Percentiles rank a stretch among this genome's conserved stretches.
Conservation (phyloP, 1,140 invertebrate species). For the Tenebrio molitor region DNA sequence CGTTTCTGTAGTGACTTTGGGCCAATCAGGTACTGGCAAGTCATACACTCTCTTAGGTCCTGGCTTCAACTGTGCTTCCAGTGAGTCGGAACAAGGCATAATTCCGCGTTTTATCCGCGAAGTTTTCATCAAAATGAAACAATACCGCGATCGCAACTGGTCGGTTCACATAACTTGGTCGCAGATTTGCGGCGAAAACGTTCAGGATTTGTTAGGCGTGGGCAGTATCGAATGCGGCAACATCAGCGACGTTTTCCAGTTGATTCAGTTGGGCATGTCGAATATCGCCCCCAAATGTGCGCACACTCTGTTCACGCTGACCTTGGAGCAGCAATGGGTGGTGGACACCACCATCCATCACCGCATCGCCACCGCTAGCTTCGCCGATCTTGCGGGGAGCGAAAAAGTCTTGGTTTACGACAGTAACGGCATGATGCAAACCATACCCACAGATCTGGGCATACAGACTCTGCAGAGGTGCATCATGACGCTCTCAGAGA, state of each 20-base stretch:
- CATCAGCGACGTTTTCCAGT: constrained; percentile 65
- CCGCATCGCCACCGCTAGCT: constrained; percentile 77
- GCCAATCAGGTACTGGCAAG: constrained; percentile 83
- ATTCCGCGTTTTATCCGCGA: constrained; percentile 81
- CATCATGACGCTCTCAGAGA: constrained; percentile 72
- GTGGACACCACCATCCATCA: constrained; percentile 70
- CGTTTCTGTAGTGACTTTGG: constrained; percentile 82
- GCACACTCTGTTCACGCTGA: constrained; percentile 78
- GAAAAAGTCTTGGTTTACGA: constrained; percentile 69
- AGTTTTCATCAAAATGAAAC: constrained; percentile 77
- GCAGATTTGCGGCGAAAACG: constrained; percentile 69
- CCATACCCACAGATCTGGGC: constrained; percentile 68
- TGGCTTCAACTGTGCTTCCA: constrained; percentile 76
- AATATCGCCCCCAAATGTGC: constrained; percentile 60
- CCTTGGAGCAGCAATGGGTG: constrained; percentile 78
- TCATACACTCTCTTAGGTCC: constrained; percentile 84
- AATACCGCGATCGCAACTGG: constrained; percentile 72
- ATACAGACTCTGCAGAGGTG: constrained; percentile 74
- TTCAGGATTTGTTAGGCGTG: constrained; percentile 63
- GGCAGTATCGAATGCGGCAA: constrained; percentile 63
- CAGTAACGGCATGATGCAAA: constrained; percentile 64
- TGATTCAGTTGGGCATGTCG: constrained; percentile 66
- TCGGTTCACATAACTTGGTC: constrained; percentile 76
- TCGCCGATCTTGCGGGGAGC: constrained; percentile 75
- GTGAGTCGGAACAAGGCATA: constrained; percentile 81